A percentile compares a stretch with the other conserved stretches of the same genome.
phyloP scores from a whole-genome alignment of 2,113 vertebrate species.

The Ptyas mucosa region DNA sequence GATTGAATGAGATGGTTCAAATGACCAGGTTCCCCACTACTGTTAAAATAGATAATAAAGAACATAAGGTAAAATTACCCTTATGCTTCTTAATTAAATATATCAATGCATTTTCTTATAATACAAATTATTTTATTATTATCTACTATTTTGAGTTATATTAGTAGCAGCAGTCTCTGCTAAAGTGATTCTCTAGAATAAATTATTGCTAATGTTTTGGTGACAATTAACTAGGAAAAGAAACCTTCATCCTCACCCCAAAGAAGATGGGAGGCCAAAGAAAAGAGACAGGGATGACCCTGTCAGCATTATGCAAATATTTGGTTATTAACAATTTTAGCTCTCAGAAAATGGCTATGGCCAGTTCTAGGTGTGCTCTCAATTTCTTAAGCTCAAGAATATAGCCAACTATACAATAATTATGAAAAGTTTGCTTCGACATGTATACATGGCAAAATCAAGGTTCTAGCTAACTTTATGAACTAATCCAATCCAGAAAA shows the following conservation, averaged over 20 bases:
- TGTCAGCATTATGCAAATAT: neutral
- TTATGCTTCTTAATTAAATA: neutral
- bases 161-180: neutral
- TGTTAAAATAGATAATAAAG: neutral
- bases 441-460: neutral
- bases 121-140: neutral
- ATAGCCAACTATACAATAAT: neutral
- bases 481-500: neutral
- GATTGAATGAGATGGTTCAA: neutral
- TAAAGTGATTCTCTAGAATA: neutral
- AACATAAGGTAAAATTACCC: neutral
- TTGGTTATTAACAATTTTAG: neutral
- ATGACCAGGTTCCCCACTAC: neutral
- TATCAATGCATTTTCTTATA: neutral
- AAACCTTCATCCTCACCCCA: neutral
- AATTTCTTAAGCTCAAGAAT: neutral
- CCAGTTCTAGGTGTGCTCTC: neutral
- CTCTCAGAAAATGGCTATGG: neutral
- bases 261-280: neutral
- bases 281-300: neutral
- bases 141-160: neutral
- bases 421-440: neutral
- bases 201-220: neutral
- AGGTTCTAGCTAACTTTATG: neutral
- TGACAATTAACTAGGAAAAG: neutral